phyloP scores from a whole-genome alignment of 2,797 vertebrate genomes.

The Syngnathus acus region DNA sequence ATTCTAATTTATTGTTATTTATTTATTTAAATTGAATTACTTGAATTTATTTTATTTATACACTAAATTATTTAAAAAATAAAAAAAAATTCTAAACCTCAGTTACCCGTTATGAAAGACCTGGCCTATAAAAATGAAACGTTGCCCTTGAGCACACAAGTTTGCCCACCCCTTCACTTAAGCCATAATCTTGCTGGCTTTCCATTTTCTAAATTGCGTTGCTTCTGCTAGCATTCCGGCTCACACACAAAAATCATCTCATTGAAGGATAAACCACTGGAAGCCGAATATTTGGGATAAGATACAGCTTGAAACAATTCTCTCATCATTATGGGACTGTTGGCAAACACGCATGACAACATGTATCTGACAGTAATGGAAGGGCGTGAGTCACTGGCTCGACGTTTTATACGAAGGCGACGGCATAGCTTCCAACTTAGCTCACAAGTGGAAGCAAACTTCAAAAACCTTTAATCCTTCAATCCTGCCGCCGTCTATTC shows the following conservation, averaged over 20 bases:
- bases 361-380: not conserved
- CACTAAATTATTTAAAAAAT: no score
- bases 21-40: no score
- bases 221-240: not conserved
- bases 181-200: not conserved
- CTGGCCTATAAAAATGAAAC: no score
- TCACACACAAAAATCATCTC: not conserved
- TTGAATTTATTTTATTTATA: no score
- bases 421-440: not conserved
- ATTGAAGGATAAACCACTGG: not conserved
- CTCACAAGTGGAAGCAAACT: conserved; percentile 15
- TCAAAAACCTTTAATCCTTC: conserved; percentile 28
- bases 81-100: no score
- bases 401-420: not conserved
- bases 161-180: not conserved
- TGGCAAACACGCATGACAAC: not conserved
- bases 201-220: no score
- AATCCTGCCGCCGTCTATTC: conserved; percentile 32
- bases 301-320: conserved; percentile 1
- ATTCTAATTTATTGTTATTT: no score
- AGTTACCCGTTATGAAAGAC: no score
- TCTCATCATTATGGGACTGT: not conserved
- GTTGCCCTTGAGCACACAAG: not conserved
- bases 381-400: not conserved
- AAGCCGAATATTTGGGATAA: not conserved